Percentiles rank a stretch among this genome's conserved stretches.
phyloP scores from a whole-genome alignment of 2,888 invertebrate species.

The Meiosimyza decipiens region DNA sequence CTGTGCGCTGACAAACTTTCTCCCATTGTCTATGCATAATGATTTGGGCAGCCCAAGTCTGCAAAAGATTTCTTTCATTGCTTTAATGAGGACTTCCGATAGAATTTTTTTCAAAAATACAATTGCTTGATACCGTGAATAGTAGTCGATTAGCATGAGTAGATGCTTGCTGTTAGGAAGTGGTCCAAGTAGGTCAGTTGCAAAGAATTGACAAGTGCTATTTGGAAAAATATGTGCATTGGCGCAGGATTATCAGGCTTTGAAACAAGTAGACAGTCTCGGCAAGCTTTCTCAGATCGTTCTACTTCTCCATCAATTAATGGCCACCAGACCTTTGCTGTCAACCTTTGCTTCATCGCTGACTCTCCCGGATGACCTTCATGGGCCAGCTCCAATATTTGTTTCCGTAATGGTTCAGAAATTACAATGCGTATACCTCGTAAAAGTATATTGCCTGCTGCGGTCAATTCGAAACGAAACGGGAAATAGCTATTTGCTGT shows the following conservation, averaged over 20 bases:
- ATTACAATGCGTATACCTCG: constrained; percentile 36
- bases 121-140: constrained; percentile 36
- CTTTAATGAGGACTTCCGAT: constrained; percentile 37
- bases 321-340: constrained; percentile 39
- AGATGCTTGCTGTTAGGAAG: constrained; percentile 39
- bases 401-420: constrained; percentile 27
- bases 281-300: constrained; percentile 35
- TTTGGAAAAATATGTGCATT: constrained; percentile 39
- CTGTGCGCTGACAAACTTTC: constrained; percentile 30
- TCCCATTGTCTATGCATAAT: constrained; percentile 36
- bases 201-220: constrained; percentile 39
- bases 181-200: constrained; percentile 38
- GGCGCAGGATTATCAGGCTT: constrained; percentile 30
- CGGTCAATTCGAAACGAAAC: constrained; percentile 35
- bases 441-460: constrained; percentile 37
- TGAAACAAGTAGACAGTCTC: constrained; percentile 39
- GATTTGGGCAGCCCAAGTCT: constrained; percentile 37
- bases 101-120: constrained; percentile 35
- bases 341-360: constrained; percentile 37
- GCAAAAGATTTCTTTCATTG: constrained; percentile 38
- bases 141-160: constrained; percentile 41
- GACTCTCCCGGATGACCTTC: constrained; percentile 39
- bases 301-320: constrained; percentile 33
- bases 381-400: constrained; percentile 33
- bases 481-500: constrained; percentile 29